These are phyloP conservation scores for Hippocampus comes DNA, from an alignment of 2,113 vertebrate genomes.

Conservation along the genomic window DNA sequence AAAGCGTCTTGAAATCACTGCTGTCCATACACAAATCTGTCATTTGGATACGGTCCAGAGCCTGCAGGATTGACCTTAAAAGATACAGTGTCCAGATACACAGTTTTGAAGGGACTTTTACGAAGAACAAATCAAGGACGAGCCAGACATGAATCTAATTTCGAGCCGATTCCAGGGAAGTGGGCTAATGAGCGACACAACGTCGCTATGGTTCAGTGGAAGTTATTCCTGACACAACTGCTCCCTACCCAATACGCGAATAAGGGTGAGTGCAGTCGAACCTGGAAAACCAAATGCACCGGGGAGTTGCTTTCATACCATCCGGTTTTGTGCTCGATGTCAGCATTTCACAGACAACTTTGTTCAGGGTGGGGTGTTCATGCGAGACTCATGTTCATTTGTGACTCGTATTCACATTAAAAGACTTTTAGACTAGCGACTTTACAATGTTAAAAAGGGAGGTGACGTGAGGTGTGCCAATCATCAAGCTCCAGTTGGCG, in stretches of 20 bases:
- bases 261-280: neutral
- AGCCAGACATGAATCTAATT: conserved; percentile 62
- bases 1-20: neutral
- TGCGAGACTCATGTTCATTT: too few species aligned
- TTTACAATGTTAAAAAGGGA: too few species aligned
- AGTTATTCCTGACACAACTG: conserved; percentile 56
- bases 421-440: too few species aligned
- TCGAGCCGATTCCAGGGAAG: conserved; percentile 57
- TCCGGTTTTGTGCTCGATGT: neutral
- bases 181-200: conserved; percentile 60
- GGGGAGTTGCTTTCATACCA: neutral
- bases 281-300: neutral
- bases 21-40: conserved; percentile 9
- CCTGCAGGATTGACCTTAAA: conserved; percentile 30
- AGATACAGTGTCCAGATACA: conserved; percentile 36
- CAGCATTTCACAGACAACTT: neutral
- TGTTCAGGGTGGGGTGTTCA: neutral
- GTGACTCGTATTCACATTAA: too few species aligned
- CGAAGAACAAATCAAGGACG: conserved; percentile 44
- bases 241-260: neutral
- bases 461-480: too few species aligned
- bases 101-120: conserved; percentile 18
- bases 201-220: conserved; percentile 50
- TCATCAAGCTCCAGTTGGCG: too few species aligned
- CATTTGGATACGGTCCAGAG: conserved; percentile 22